Base-by-base conservation (phyloP, 2,888 invertebrate genomes). In the Chaetogeoica ovagalla region DNA sequence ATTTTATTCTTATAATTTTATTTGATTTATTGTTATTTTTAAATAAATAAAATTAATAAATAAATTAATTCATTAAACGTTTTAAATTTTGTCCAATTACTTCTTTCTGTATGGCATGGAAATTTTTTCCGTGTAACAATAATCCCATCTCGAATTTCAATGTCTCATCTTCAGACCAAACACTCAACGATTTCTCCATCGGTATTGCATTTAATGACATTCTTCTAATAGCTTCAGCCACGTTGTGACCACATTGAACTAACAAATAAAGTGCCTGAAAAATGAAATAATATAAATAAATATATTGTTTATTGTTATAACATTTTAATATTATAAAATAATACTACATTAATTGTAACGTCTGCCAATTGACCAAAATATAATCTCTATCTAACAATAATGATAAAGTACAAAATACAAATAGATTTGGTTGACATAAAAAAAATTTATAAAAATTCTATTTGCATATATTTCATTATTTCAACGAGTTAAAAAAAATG, bases 141-240 rank as follows among this genome's bases (percentile, higher is more conserved):
- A 98, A 90, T 63, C 97, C 98, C 85, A 93, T 93, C 88, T 98
- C 98, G 87, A 98, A 98, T 86, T 95, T 95, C 76, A 94, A 90
- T 87, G 96, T 96, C 86, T 98, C 98, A 85, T 97, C 96, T 86
- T 97, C 97, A 3, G 96, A 96, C 97, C 97, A 98, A 6, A 94
- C 89, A 84, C 94, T 94, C 89, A 92, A 91, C 62, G 79, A 71
- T 0, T 93, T 93, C 2, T 91, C 89, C 30, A 90, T 84, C 23
- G 87, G 86, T 79, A 92, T 89, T 13, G 91, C 90, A 83, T 92
- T 91, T 85, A 94, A 90, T 66, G 93, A 89, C 82, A 92, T 90
- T 74, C 96, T 88, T 82, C 96, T 88, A 79, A 96, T 86, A 0
- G 97, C 97, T 87, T 97, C 97, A 82, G 96, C 96, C 19, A 92